Base-by-base conservation (phyloP, 1,140 invertebrate species). In the Eumaeus atala region DNA sequence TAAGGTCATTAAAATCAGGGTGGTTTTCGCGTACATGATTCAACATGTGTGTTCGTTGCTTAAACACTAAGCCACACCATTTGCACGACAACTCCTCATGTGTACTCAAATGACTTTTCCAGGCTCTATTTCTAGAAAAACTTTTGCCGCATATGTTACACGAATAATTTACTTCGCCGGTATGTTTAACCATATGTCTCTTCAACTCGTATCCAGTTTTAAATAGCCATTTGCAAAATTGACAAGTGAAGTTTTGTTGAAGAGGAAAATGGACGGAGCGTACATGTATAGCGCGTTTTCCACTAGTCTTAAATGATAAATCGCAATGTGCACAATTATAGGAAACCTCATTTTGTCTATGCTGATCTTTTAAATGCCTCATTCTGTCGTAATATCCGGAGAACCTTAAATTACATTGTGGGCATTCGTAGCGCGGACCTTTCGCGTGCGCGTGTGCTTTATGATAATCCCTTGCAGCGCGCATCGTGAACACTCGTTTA, bases 141-240 rank as follows among this genome's bases (percentile, higher is more conserved):
- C 69, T 70, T 58, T 84, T 84, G 16, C 77, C 80, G 59, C 88
- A 89, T 1, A 77, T 58, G 5, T 60, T 67, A 58, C 88, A 89
- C 14, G 74, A 62, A 40, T 79, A 84, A 38, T 81, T 81, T 38
- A 59, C 74, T 33, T 82, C 76, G 0, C 77, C 77, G 0, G 76
- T 77, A 68, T 87, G 84, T 40, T 69, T 74, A 0, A 84, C 64
- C 67, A 81, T 74, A 40, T 87, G 84, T 9, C 73, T 68, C 52
- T 83, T 85, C 21, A 87, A 42, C 50, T 83, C 80, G 28, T 79
- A 84, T 0, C 64, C 66, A 8, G 75, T 84, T 56, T 75, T 79
- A 34, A 87, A 87, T 8, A 74, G 51, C 78, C 74, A 77, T 52
- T 81, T 73, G 52, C 84, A 87, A 35, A 59, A 71, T 0, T 59